Conservation (phyloP, 2,113 vertebrate genomes). For the Podiceps cristatus region DNA sequence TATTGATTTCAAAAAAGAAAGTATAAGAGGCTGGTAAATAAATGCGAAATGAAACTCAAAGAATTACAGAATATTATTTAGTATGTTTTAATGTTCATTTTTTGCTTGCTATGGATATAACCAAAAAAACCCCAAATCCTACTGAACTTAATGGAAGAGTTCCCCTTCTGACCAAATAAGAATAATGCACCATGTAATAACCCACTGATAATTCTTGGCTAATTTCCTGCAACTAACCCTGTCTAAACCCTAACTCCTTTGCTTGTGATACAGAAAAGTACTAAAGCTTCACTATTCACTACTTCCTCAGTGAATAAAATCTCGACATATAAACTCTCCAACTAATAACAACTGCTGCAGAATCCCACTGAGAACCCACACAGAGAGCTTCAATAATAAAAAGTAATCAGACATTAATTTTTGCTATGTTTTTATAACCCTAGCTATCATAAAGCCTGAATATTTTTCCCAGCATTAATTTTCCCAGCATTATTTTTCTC, state of each 20-base stretch:
- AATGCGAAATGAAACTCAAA: not conserved
- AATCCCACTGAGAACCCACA: not conserved
- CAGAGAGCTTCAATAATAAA: not conserved
- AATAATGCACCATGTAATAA: not conserved
- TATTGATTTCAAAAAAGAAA: not conserved
- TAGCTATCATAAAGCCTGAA: not conserved
- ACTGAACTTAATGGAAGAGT: not conserved
- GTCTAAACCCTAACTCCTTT: not conserved
- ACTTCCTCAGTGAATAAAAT: not conserved
- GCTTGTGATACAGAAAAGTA: not conserved
- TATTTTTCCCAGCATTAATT: not conserved
- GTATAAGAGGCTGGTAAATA: not conserved
- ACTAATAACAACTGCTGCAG: not conserved
- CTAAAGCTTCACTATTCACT: not conserved
- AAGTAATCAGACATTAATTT: slow-evolving; percentile 4
- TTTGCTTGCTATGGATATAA: not conserved
- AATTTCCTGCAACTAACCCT: not conserved
- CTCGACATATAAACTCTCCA: not conserved
- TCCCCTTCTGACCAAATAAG: not conserved
- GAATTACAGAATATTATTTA: not conserved
- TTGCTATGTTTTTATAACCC: not conserved
- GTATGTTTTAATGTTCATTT: not conserved
- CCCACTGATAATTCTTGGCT: not conserved
- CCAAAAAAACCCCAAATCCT: not conserved
- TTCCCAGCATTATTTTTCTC: slow-evolving; percentile 4